Evolutionary conservation across 2,888 invertebrate genomes (phyloP).

Genomic region (Yponomeuta sedellus): DNA sequence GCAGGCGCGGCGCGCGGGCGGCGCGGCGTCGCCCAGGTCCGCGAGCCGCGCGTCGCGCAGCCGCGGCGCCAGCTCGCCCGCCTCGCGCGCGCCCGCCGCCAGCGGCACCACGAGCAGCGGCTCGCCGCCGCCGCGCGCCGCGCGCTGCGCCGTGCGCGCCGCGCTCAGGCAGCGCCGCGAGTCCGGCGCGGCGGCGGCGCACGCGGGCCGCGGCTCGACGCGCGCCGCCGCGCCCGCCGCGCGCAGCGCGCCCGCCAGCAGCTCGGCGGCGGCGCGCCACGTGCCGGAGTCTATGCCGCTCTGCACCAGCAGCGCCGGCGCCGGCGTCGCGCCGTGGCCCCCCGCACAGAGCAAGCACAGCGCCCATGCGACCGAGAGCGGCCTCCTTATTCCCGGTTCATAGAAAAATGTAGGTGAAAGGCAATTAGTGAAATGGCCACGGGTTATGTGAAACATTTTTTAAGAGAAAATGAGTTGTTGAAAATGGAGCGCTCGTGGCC

Average conservation of each 20-base stretch:
- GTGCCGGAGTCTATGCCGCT: slow-evolving; percentile 33
- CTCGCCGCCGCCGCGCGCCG: neutral
- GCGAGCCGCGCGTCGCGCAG: slow-evolving; percentile 49
- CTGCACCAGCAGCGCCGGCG: slow-evolving; percentile 32
- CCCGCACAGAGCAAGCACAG: slow-evolving; percentile 21
- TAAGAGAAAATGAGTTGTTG: no score
- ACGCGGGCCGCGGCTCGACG: slow-evolving; percentile 6
- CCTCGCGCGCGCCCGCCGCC: neutral
- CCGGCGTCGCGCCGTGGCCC: slow-evolving; percentile 32
- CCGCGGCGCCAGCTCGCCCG: neutral
- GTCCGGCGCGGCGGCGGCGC: slow-evolving; percentile 13
- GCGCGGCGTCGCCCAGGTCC: slow-evolving; percentile 45
- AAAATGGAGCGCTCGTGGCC: no score
- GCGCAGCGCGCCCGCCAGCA: neutral
- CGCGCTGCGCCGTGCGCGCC: neutral
- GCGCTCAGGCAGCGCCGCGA: neutral
- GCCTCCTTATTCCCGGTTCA: no score
- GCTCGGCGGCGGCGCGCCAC: slow-evolving; percentile 18
- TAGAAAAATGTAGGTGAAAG: no score
- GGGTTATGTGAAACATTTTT: no score
- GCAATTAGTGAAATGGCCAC: no score
- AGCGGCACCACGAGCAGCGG: neutral
- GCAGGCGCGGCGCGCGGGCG: slow-evolving; percentile 45
- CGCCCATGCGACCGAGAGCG: no score
- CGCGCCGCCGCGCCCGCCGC: slow-evolving; percentile 17